Percentiles rank a stretch among this genome's conserved stretches.
Conservation (phyloP, 2,888 invertebrate species). For the Didymodactylos carnosus region DNA sequence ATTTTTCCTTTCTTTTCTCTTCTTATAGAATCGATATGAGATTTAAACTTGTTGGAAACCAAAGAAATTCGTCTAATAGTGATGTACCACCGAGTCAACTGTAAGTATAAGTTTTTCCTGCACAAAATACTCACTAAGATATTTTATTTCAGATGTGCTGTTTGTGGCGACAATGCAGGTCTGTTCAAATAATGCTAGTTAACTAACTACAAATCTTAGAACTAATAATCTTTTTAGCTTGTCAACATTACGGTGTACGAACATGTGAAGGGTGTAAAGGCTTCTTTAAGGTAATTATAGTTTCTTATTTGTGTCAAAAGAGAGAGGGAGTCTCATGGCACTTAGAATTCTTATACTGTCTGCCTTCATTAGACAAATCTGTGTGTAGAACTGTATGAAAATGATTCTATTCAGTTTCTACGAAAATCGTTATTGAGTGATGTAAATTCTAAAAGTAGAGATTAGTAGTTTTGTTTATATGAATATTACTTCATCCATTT, state of each 20-base stretch:
- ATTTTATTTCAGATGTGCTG: too few species aligned
- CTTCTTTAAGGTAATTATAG: not conserved
- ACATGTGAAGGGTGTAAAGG: constrained; percentile 60
- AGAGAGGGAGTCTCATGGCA: too few species aligned
- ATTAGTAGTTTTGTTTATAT: too few species aligned
- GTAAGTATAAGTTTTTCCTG: too few species aligned
- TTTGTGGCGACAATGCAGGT: not conserved
- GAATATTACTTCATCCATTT: too few species aligned
- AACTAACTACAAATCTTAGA: not conserved
- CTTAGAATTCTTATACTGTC: too few species aligned
- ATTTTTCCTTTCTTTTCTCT: not conserved
- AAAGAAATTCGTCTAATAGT: not conserved
- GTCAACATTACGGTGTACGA: constrained; percentile 90
- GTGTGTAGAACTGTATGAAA: too few species aligned
- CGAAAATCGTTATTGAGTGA: too few species aligned
- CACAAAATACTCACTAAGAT: too few species aligned
- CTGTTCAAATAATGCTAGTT: not conserved
- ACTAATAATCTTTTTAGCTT: constrained; percentile 41
- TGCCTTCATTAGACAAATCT: too few species aligned
- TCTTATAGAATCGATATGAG: not conserved
- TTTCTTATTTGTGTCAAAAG: not conserved
- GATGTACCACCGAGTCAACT: not conserved
- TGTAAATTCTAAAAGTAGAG: too few species aligned
- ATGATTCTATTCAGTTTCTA: too few species aligned
- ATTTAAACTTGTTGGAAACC: not conserved